phyloP scores from a whole-genome alignment of 2,888 invertebrate genomes.

The Lissonota sp. region DNA sequence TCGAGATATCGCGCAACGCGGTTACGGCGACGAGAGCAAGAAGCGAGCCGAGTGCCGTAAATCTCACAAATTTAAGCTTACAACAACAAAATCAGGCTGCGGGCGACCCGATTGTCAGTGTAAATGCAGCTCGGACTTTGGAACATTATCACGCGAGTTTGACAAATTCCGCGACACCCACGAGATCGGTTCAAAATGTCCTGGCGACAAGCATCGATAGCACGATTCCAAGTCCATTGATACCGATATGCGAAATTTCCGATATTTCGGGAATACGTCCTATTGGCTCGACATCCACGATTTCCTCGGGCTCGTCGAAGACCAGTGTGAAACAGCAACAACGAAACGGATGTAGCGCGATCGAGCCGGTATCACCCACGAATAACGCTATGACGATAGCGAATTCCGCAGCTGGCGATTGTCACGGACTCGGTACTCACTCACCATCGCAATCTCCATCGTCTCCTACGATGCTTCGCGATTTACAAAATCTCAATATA shows the following conservation, averaged over 20 bases:
- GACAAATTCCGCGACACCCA: slow-evolving; percentile 31
- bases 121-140: slow-evolving; percentile 70
- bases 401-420: slow-evolving; percentile 69
- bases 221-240: slow-evolving; percentile 70
- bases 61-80: slow-evolving; percentile 40
- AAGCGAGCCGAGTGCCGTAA: slow-evolving; percentile 65
- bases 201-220: slow-evolving; percentile 58
- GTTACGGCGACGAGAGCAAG: slow-evolving; percentile 84
- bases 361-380: slow-evolving; percentile 44
- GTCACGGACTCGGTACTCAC: slow-evolving; percentile 65
- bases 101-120: slow-evolving; percentile 69
- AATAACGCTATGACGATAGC: slow-evolving; percentile 48
- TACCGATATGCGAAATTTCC: slow-evolving; percentile 73
- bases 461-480: slow-evolving; percentile 74
- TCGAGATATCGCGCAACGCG: slow-evolving; percentile 89
- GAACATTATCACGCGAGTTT: slow-evolving; percentile 66
- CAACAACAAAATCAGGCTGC: slow-evolving; percentile 61
- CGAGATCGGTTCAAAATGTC: slow-evolving; percentile 71
- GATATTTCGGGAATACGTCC: slow-evolving; percentile 72
- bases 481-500: slow-evolving; percentile 77
- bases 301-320: slow-evolving; percentile 76
- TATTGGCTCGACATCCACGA: slow-evolving; percentile 73
- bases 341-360: slow-evolving; percentile 15
- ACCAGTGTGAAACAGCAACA: slow-evolving; percentile 71
- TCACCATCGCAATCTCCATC: slow-evolving; percentile 74